Base-by-base conservation (phyloP, 2,797 vertebrate species). In the Scarus forsteni region DNA sequence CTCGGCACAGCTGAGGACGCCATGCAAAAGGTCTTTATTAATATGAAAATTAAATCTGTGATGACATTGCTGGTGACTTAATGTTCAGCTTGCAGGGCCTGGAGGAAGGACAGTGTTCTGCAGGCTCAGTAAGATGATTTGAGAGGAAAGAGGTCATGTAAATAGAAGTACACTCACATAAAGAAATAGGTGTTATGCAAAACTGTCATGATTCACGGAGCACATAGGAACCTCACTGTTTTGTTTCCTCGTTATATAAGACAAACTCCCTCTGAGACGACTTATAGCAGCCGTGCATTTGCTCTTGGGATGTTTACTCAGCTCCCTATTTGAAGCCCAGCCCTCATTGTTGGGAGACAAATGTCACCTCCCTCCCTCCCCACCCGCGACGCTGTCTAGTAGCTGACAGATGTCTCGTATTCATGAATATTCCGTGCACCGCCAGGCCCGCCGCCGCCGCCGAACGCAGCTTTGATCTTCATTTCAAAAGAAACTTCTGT, bases 401-500 rank as follows among this genome's bases (percentile, higher is more conserved):
- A 73, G 77, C 81, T 87, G 87, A 87, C 93, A 93, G 94, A 94
- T 93, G 92, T 92, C 86, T 80, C n/a, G 51, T 75, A 78, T 88
- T 93, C 91, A 92, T 94, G 91, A 94, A 93, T 93, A 93, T 93
- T 92, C 88, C 64, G 74, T 66, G 68, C 85, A 73, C 82, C 77
- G 72, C 86, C 66, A 76, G 80, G 78, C 70, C 86, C 11, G 49
- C 16, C 60, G 69, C 75, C 67, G 79, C 85, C 60, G 66, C 27
- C 27, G 27, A 27, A 61, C 36, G 18, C 27, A 38, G 87, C 92
- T 95, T 94, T 95, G 92, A 95, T 95, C 93, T 84, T 89, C 44
- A 72, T 94, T 93, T 95, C 91, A 93, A 93, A 93, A 92, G 92
- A 88, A 90, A 86, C 69, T 89, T 89, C 81, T 87, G 84, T 88